Base-by-base conservation (phyloP, 2,113 vertebrate species). In the Pluvialis apricaria region DNA sequence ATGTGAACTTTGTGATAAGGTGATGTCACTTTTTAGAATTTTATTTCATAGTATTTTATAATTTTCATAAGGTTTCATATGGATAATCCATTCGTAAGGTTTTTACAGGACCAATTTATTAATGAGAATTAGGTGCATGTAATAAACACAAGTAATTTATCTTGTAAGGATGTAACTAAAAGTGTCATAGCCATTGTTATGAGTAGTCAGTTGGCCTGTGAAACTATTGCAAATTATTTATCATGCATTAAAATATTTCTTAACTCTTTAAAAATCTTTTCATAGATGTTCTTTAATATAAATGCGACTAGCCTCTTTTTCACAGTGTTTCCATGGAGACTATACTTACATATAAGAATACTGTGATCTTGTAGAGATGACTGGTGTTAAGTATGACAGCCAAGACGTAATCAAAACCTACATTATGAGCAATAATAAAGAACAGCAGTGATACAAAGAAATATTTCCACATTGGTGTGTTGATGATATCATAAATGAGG, bases 401-500 rank as follows among this genome's bases (percentile, higher is more conserved):
- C 95, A 93, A 94, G 66, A 55, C 36, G 86, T 76, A 88, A 86
- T 68, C 71, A 86, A 94, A 92, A 86, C 20, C 72, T 31, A 86
- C 40, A 49, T 84, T 94, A 92, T 84, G 61, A 92, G 57, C 62
- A 76, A 68, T 88, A 96, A 87, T 88, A 91, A 95, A 66, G 73
- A 92, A 58, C 77, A 91, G 89, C 81, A 90, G 58, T 82, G 70
- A 97, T 73, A 82, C 2, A 5, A 92, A 60, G 82, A 96, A 96
- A 65, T 92, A 82, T 89, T 92, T 95, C 92, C 82, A 87, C 0
- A 0, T 88, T 95, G 70, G 73, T 76, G 62, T 77, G 84, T 54
- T 95, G 91, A 72, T 92, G 91, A 94, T 95, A 94, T 92, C 73
- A 95, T 94, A 76, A 94, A 87, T 97, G 77, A 97, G 64, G 73